Evolutionary conservation across 2,888 invertebrate genomes (phyloP).

Genomic region (Hydriomena furcata): DNA sequence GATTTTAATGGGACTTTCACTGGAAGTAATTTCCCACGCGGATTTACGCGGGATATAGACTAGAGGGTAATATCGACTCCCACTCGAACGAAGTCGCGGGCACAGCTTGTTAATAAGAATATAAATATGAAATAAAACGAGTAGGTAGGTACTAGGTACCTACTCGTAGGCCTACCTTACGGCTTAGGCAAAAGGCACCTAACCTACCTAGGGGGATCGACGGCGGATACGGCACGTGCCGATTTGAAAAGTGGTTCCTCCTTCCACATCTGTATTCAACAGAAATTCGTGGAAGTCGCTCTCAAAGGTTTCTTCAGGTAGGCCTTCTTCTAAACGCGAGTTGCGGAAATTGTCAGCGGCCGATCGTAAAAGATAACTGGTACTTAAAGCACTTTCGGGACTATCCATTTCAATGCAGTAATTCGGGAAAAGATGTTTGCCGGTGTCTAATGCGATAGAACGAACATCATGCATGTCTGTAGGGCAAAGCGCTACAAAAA

Average conservation of each 20-base stretch:
- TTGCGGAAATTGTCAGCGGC: background rate
- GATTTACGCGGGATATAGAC: too few species aligned
- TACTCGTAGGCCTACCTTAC: too few species aligned
- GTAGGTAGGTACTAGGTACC: too few species aligned
- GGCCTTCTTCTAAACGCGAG: background rate
- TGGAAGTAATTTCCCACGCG: too few species aligned
- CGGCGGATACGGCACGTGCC: background rate
- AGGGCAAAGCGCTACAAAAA: background rate
- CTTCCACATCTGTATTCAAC: background rate
- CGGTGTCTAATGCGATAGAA: background rate
- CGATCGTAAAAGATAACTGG: background rate
- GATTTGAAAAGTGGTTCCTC: background rate
- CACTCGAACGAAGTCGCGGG: too few species aligned
- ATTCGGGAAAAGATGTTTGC: background rate
- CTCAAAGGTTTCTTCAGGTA: background rate
- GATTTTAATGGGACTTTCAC: too few species aligned
- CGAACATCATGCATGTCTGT: background rate
- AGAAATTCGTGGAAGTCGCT: background rate
- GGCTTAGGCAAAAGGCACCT: too few species aligned
- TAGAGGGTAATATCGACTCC: too few species aligned
- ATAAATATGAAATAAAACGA: too few species aligned
- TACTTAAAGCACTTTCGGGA: background rate
- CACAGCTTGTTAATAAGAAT: too few species aligned
- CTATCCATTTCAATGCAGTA: background rate
- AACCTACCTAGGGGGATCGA: too few species aligned